Evolutionary conservation across 2,113 vertebrate genomes (phyloP).

Genomic region (Trogon surrucura): DNA sequence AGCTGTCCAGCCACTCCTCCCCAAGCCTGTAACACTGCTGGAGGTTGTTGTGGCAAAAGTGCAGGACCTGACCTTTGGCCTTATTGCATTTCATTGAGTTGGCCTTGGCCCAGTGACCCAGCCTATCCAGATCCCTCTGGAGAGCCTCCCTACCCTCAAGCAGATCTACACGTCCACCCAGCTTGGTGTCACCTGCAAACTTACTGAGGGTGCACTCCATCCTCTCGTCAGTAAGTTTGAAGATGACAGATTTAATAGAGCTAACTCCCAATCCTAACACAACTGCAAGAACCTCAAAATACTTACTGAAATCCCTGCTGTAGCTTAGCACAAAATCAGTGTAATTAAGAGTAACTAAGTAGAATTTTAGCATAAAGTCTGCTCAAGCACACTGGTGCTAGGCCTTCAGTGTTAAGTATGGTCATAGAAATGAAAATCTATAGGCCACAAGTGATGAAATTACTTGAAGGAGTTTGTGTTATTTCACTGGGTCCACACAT

Average conservation of each 20-base stretch:
- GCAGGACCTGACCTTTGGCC: too few species aligned
- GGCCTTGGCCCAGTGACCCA: too few species aligned
- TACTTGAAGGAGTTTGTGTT: slow-evolving; percentile 51
- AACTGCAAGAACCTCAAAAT: background rate
- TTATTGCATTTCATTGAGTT: too few species aligned
- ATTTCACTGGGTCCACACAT: slow-evolving; percentile 38
- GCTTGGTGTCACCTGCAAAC: too few species aligned
- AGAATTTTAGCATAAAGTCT: slow-evolving; percentile 25
- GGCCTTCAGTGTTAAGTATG: slow-evolving; percentile 58
- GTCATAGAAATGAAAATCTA: slow-evolving; percentile 60
- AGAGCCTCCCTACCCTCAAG: too few species aligned
- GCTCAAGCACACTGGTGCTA: slow-evolving; percentile 1
- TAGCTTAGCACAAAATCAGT: background rate
- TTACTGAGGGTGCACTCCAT: too few species aligned
- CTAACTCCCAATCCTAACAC: background rate
- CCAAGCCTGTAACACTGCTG: too few species aligned
- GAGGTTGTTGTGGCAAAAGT: too few species aligned
- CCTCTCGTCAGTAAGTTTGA: too few species aligned
- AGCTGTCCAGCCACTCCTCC: too few species aligned
- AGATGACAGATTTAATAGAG: background rate
- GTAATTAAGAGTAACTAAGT: background rate
- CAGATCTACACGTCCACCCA: too few species aligned
- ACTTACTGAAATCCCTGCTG: slow-evolving; percentile 17
- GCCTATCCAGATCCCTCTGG: too few species aligned
- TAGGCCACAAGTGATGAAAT: slow-evolving; percentile 40